Evolutionary conservation across 2,113 vertebrate genomes (phyloP).

Genomic region (Lampris megalopsis): DNA sequence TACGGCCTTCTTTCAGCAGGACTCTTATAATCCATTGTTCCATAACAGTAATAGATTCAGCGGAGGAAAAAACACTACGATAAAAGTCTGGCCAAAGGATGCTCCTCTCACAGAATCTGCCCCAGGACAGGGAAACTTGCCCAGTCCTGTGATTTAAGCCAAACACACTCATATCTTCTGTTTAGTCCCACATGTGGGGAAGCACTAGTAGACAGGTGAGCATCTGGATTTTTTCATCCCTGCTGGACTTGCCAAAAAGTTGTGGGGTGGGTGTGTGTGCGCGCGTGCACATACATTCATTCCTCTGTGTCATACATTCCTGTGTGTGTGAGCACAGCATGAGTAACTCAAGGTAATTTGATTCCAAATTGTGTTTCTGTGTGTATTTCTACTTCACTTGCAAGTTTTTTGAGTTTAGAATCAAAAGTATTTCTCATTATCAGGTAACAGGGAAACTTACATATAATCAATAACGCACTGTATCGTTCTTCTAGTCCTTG

Average conservation of each 20-base stretch:
- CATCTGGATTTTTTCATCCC: slow-evolving; percentile 31
- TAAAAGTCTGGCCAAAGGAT: slow-evolving; percentile 55
- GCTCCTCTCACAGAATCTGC: slow-evolving; percentile 14
- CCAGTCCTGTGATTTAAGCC: neutral
- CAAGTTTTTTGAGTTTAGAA: no score
- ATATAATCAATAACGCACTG: neutral
- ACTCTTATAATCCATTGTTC: neutral
- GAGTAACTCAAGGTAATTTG: neutral
- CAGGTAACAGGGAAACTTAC: neutral
- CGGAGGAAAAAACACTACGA: slow-evolving; percentile 45
- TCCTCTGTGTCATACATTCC: slow-evolving; percentile 5
- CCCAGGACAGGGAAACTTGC: neutral
- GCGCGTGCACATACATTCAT: neutral
- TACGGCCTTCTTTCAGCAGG: neutral
- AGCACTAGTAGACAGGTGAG: slow-evolving; percentile 24
- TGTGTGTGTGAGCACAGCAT: neutral
- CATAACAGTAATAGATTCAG: neutral
- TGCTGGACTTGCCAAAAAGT: neutral
- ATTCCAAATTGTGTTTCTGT: neutral
- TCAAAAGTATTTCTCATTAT: neutral
- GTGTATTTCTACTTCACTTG: slow-evolving; percentile 1
- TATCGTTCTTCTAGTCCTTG: neutral
- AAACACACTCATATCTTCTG: neutral
- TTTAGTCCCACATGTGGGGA: slow-evolving; percentile 8
- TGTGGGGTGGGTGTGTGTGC: slow-evolving; percentile 16